Base-by-base conservation (phyloP, 1,140 invertebrate species). In the Ips nitidus region DNA sequence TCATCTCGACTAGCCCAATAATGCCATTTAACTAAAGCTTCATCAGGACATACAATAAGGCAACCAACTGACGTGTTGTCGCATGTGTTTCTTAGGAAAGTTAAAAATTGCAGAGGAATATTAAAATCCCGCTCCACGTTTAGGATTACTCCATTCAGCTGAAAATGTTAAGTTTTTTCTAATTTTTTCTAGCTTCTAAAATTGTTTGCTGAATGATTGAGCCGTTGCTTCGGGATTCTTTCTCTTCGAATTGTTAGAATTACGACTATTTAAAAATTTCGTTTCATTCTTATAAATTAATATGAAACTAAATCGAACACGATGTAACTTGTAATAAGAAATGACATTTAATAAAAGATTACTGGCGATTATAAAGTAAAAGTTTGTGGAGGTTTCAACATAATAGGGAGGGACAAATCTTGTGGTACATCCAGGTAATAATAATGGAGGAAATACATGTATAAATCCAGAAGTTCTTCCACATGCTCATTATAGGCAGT, bases 91-190 rank as follows among this genome's bases (percentile, higher is more conserved):
- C 71, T 71, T 4, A 79, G 62, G 59, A 77, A 76, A n/a, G 66
- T 62, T 41, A 71, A 67, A 36, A 76, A 70, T 66, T 77, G 74
- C 52, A 77, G 66, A 40, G 63, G 70, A 52, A 69, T 69, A 70
- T 76, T 75, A 65, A 79, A 73, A 42, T 71, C 76, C 6, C 60
- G 60, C 57, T 77, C 75, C 53, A 75, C 65, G 58, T 78, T 79
- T 68, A 79, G 68, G 59, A 79, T 77, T 37, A 73, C 70, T 39
- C 78, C 78, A 50, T 70, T 68, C 47, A 73, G 58, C 76, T 79
- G 66, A 66, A 71, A 75, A 22, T 1, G 8, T n/a, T n/a, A n/a
- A n/a, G n/a, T n/a, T n/a, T n/a, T n/a, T n/a, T n/a, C n/a, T n/a
- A n/a, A n/a, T n/a, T n/a, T n/a, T n/a, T n/a, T n/a, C n/a, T n/a